phyloP scores from a whole-genome alignment of 2,888 invertebrate genomes.

The Crossocerus cetratus region DNA sequence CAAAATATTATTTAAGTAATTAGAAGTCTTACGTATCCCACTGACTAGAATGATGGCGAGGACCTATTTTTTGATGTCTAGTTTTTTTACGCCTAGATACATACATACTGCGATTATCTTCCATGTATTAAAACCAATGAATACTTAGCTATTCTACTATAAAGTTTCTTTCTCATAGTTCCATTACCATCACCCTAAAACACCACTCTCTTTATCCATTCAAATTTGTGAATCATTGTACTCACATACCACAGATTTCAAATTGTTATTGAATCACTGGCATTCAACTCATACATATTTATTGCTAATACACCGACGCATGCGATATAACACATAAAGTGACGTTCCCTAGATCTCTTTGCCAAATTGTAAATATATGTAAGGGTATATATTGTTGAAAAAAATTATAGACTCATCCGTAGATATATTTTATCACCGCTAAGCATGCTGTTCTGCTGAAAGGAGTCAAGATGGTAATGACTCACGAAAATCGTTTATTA shows the following conservation, averaged over 20 bases:
- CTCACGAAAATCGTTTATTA: slow-evolving; percentile 3
- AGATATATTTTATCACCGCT: slow-evolving; percentile 15
- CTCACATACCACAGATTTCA: too few relatives aligned
- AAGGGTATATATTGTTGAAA: slow-evolving; percentile 38
- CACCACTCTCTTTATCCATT: too few relatives aligned
- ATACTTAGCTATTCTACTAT: slow-evolving; percentile 21
- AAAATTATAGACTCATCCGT: slow-evolving; percentile 24
- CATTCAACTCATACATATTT: neutral
- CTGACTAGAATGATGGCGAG: slow-evolving; percentile 20
- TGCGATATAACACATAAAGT: neutral
- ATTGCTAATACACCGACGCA: neutral
- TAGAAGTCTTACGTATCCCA: slow-evolving; percentile 28
- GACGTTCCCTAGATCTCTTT: slow-evolving; percentile 27
- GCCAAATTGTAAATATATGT: slow-evolving; percentile 53
- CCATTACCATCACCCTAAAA: neutral
- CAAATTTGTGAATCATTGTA: too few relatives aligned
- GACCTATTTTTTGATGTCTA: slow-evolving; percentile 42
- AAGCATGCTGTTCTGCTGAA: slow-evolving; percentile 1
- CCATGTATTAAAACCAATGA: slow-evolving; percentile 16
- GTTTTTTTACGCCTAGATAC: slow-evolving; percentile 36
- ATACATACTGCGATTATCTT: slow-evolving; percentile 29
- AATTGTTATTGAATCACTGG: neutral
- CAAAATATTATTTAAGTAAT: slow-evolving; percentile 31
- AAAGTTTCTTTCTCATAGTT: slow-evolving; percentile 18
- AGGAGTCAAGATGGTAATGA: neutral